Evolutionary conservation across 2,888 invertebrate species (phyloP).

Genomic region (Atherix ibis): DNA sequence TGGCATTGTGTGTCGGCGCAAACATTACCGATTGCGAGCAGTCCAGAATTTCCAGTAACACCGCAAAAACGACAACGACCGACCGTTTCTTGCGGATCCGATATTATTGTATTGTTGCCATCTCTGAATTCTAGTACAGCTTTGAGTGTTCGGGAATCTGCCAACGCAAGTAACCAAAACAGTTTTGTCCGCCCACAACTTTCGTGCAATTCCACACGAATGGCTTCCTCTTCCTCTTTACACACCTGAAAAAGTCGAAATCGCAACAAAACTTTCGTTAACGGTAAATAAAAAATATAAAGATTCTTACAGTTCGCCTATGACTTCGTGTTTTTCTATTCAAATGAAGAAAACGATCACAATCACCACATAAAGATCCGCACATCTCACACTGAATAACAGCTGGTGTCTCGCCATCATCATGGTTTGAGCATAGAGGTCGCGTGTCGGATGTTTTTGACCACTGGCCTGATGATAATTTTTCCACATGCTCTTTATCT

Average conservation of each 20-base stretch:
- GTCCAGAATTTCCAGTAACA: conserved; percentile 61
- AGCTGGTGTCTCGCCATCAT: conserved; percentile 84
- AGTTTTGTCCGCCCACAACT: conserved; percentile 89
- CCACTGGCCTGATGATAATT: conserved; percentile 65
- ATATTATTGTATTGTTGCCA: conserved; percentile 38
- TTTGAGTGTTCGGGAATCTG: conserved; percentile 85
- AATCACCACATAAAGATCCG: conserved; percentile 88
- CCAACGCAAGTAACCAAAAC: conserved; percentile 85
- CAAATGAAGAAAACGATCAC: conserved; percentile 88
- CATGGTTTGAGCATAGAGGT: conserved; percentile 88
- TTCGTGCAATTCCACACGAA: conserved; percentile 93
- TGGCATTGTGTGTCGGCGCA: conserved; percentile 91
- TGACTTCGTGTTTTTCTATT: conserved; percentile 75
- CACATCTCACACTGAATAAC: conserved; percentile 85
- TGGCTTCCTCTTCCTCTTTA: conserved; percentile 91
- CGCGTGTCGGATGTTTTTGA: conserved; percentile 43
- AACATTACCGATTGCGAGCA: conserved; percentile 81
- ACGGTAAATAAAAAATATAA: conserved; percentile 7
- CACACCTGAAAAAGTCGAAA: conserved; percentile 47
- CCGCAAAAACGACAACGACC: conserved; percentile 89
- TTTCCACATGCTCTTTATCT: conserved; percentile 78
- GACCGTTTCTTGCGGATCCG: conserved; percentile 33
- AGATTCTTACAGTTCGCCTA: conserved; percentile 39
- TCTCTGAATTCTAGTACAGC: conserved; percentile 81
- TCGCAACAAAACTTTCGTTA: neutral